Evolutionary conservation across 1,140 invertebrate genomes (phyloP).

Genomic region (Pachypeltis micranthus): DNA sequence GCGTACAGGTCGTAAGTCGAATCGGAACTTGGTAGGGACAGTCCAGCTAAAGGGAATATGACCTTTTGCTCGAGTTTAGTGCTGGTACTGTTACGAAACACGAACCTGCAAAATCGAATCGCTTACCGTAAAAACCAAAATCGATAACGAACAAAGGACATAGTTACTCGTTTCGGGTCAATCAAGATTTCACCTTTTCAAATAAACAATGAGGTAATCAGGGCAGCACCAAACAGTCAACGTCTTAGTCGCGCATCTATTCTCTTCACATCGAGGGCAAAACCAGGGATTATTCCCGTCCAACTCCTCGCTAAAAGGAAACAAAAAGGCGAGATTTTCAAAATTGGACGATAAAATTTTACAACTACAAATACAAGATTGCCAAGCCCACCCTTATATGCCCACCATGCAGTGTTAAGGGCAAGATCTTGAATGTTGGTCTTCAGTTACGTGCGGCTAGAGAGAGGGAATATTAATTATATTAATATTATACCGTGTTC

Average conservation of each 20-base stretch:
- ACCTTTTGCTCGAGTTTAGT: slow-evolving; percentile 58
- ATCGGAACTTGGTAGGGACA: slow-evolving; percentile 29
- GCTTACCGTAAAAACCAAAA: no score
- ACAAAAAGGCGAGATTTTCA: no score
- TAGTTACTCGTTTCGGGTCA: background rate
- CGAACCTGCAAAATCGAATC: slow-evolving; percentile 49
- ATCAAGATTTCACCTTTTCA: slow-evolving; percentile 45
- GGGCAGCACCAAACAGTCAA: slow-evolving; percentile 56
- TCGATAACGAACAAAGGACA: no score
- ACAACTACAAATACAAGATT: no score
- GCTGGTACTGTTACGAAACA: slow-evolving; percentile 54
- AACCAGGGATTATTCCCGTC: slow-evolving; percentile 61
- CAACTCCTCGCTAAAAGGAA: slow-evolving; percentile 45
- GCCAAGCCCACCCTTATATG: no score
- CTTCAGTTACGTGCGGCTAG: no score
- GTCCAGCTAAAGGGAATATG: slow-evolving; percentile 46
- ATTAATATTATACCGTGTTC: no score
- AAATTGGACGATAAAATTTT: no score
- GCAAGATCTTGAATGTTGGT: no score
- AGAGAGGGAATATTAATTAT: no score
- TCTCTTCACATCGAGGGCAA: slow-evolving; percentile 52
- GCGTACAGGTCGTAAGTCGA: slow-evolving; percentile 52
- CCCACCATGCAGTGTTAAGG: no score
- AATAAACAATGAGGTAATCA: slow-evolving; percentile 56
- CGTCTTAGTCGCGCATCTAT: slow-evolving; percentile 57